A percentile compares a stretch with the other conserved stretches of the same genome.
Evolutionary conservation across 2,113 vertebrate genomes (phyloP).

Genomic region (Meriones unguiculatus): DNA sequence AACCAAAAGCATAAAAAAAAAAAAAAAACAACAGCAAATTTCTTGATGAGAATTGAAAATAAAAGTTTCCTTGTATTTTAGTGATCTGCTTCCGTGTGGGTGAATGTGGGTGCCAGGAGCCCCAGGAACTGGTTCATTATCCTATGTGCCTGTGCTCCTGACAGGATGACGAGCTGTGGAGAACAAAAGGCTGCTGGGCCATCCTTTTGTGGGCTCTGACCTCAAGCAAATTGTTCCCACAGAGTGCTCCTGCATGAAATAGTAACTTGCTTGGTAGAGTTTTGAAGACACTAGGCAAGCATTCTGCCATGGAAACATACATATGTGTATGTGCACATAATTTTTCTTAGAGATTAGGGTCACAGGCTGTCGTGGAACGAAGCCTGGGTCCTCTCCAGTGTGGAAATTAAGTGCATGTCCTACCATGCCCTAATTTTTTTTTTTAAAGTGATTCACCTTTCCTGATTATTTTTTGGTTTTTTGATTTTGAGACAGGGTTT

Average conservation of each 20-base stretch:
- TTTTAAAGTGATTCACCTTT: neutral
- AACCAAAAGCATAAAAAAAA: constrained; percentile 81
- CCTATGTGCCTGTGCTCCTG: neutral
- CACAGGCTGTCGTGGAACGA: neutral
- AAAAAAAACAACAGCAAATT: constrained; percentile 83
- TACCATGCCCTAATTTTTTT: neutral
- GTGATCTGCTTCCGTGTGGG: constrained; percentile 72
- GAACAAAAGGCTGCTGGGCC: neutral
- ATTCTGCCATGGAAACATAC: neutral
- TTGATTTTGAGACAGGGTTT: neutral
- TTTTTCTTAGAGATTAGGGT: neutral
- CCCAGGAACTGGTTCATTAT: neutral
- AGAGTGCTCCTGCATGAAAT: neutral
- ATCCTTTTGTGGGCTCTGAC: neutral
- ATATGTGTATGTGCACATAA: neutral
- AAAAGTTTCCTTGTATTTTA: constrained; percentile 92
- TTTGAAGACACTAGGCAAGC: neutral
- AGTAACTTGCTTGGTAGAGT: neutral
- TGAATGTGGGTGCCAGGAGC: neutral
- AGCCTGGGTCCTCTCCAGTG: neutral
- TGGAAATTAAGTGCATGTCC: neutral
- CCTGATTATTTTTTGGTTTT: neutral
- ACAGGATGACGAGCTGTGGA: neutral
- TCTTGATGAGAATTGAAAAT: constrained; percentile 89
- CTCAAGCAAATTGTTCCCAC: too few species aligned